Evolutionary conservation across 2,113 vertebrate species (phyloP).

Genomic region (Alectura lathami): DNA sequence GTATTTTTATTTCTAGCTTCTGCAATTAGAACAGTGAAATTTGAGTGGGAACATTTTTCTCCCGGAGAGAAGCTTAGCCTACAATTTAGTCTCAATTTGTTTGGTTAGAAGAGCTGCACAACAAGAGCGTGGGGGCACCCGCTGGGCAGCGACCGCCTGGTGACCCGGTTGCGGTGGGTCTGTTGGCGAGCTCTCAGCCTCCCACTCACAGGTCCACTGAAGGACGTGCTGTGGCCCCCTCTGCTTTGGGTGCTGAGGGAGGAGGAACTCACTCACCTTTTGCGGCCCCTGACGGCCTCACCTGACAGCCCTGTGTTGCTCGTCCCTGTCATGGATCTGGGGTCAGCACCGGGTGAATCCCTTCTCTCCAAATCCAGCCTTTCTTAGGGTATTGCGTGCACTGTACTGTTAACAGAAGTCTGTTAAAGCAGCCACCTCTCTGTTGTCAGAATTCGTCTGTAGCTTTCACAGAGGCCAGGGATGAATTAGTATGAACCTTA

Average conservation of each 20-base stretch:
- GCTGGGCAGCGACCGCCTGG: not conserved
- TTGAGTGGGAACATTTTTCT: slow-evolving; percentile 36
- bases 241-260: not conserved
- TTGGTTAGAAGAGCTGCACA: not conserved
- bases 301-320: accelerated
- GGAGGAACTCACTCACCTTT: not conserved
- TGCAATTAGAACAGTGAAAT: slow-evolving; percentile 55
- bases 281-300: not conserved
- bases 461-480: not conserved
- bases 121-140: not conserved
- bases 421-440: not conserved
- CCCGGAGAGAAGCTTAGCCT: slow-evolving; percentile 9
- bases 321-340: not conserved
- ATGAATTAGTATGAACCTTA: not conserved
- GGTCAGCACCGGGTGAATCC: not conserved
- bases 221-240: not conserved
- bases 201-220: not conserved
- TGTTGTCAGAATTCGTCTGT: not conserved
- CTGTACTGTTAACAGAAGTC: not conserved
- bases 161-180: not conserved
- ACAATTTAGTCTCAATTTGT: slow-evolving; percentile 15
- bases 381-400: not conserved
- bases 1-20: slow-evolving; percentile 60
- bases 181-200: not conserved
- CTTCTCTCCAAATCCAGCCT: not conserved